Conservation (phyloP, 2,113 vertebrate species). For the Hystrix cristata region DNA sequence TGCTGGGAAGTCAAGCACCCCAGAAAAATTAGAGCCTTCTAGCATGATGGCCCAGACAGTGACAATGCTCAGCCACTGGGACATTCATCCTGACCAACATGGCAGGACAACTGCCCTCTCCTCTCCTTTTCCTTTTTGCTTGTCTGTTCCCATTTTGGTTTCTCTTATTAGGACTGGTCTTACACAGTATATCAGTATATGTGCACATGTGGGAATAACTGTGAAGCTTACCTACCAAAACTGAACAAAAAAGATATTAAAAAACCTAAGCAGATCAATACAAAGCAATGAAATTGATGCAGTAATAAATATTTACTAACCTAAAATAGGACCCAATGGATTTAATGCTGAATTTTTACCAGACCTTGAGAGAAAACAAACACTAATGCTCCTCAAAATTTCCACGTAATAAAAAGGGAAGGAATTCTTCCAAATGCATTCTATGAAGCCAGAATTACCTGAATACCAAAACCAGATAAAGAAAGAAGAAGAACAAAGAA, state of each 20-base stretch:
- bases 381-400: neutral
- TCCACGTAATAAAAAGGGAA: neutral
- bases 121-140: neutral
- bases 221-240: neutral
- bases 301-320: neutral
- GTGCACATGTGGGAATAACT: neutral
- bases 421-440: neutral
- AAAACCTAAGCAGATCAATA: neutral
- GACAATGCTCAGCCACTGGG: no score
- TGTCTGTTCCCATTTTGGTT: neutral
- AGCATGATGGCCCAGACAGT: no score
- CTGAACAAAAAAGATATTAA: neutral
- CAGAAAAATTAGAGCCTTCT: no score
- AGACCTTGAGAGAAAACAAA: neutral
- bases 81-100: no score
- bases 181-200: neutral
- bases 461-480: neutral
- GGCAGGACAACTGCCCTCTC: neutral
- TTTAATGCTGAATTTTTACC: neutral
- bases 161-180: neutral
- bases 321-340: neutral
- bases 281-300: neutral
- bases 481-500: no score
- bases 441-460: neutral
- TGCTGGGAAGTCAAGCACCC: no score